Percentiles rank a stretch among this genome's conserved stretches.
These are phyloP conservation scores for Vulpes vulpes DNA, from an alignment of 2,113 vertebrate genomes.

Conservation along the genomic window DNA sequence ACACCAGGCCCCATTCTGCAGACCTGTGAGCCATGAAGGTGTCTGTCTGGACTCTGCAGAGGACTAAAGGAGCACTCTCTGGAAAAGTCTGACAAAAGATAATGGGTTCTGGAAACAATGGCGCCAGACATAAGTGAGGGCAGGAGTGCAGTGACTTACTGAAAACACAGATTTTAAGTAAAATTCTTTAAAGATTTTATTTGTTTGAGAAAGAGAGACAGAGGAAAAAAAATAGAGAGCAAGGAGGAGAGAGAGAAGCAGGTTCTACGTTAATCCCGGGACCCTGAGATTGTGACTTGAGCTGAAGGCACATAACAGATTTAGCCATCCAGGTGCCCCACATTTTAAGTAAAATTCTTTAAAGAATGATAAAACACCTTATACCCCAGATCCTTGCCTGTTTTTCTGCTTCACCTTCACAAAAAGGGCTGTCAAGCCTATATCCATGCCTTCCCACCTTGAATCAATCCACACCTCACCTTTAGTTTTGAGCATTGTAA, in stretches of 20 bases:
- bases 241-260: too few species aligned
- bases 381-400: fast-evolving
- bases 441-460: not conserved
- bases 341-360: not conserved
- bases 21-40: not conserved
- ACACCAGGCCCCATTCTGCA: not conserved
- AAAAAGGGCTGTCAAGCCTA: not conserved
- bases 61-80: not conserved
- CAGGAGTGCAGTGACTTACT: not conserved
- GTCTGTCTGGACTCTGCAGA: not conserved
- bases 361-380: not conserved
- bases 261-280: too few species aligned
- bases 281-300: too few species aligned
- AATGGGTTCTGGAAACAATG: not conserved
- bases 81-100: not conserved
- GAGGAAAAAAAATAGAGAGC: too few species aligned
- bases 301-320: too few species aligned
- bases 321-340: too few species aligned
- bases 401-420: not conserved
- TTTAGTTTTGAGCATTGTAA: not conserved
- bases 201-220: too few species aligned
- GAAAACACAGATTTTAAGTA: not conserved
- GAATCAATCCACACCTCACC: not conserved
- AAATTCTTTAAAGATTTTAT: not conserved
- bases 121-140: not conserved